Percentiles rank a stretch among this genome's conserved stretches.
These are phyloP conservation scores for Suillia variegata DNA, from an alignment of 2,888 invertebrate genomes.

Conservation along the genomic window DNA sequence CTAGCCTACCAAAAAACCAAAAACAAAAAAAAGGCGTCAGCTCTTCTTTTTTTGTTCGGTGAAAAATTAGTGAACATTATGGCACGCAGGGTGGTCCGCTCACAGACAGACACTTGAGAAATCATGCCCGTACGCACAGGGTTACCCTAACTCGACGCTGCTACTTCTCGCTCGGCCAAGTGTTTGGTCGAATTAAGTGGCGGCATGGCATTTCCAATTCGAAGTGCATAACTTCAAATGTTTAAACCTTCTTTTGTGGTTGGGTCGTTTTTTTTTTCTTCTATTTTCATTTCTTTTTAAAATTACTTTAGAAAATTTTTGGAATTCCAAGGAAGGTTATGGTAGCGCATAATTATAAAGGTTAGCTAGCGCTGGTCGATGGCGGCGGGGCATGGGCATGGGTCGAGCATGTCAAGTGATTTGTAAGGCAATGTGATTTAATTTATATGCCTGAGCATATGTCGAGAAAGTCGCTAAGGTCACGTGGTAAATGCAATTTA, in stretches of 20 bases:
- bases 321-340: not conserved
- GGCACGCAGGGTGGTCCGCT: conserved; percentile 1
- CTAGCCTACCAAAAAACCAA: too few relatives aligned
- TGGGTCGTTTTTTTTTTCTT: not conserved
- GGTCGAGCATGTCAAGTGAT: not conserved
- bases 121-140: not conserved
- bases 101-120: not conserved
- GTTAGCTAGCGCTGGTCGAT: not conserved
- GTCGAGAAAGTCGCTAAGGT: not conserved
- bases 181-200: not conserved
- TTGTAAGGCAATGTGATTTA: not conserved
- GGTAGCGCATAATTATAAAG: conserved; percentile 2
- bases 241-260: not conserved
- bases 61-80: not conserved
- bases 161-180: too few relatives aligned
- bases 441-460: not conserved
- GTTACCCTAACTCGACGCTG: too few relatives aligned
- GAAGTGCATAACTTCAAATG: not conserved
- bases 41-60: not conserved
- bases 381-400: too few relatives aligned
- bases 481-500: too few relatives aligned
- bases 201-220: not conserved
- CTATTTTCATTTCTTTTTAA: not conserved
- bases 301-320: not conserved
- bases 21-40: not conserved